These are phyloP conservation scores for Nipponia nippon DNA, from an alignment of 2,113 vertebrate species.

Conservation along the genomic window DNA sequence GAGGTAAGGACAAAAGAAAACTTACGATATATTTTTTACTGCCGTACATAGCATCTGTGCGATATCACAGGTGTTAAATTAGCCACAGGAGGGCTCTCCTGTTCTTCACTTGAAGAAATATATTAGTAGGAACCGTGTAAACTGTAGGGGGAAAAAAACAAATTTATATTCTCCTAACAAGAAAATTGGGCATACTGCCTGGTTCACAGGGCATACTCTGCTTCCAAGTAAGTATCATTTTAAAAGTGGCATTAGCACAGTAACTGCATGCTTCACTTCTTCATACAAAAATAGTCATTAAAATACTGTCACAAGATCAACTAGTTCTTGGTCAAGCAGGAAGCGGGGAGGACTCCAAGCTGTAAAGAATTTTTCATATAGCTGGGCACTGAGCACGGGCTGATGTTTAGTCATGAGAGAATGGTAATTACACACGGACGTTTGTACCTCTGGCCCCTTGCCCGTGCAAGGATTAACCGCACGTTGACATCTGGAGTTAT, in stretches of 20 bases:
- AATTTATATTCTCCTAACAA: not conserved
- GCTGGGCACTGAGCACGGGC: not conserved
- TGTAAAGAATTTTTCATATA: rapidly evolving
- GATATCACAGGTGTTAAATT: not conserved
- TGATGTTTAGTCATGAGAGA: not conserved
- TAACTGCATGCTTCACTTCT: not conserved
- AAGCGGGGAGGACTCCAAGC: not conserved
- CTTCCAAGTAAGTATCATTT: not conserved
- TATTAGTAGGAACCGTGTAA: not conserved
- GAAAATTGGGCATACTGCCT: not conserved
- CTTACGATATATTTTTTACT: not conserved
- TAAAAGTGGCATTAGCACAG: not conserved
- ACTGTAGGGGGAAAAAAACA: not conserved
- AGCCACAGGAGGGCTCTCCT: conserved; percentile 61
- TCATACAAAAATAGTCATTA: not conserved
- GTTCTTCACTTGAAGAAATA: conserved; percentile 19
- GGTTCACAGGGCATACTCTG: not conserved
- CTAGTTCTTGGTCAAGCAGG: not conserved
- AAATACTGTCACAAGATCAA: not conserved
- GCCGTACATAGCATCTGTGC: not conserved
- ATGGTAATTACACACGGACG: not conserved
- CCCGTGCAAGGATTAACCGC: not conserved
- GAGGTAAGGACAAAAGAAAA: not conserved
- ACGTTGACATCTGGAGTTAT: not conserved
- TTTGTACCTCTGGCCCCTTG: not conserved